A percentile compares a stretch with the other conserved stretches of the same genome.
Evolutionary conservation across 2,113 vertebrate species (phyloP).

Genomic region (Tapirus terrestris): DNA sequence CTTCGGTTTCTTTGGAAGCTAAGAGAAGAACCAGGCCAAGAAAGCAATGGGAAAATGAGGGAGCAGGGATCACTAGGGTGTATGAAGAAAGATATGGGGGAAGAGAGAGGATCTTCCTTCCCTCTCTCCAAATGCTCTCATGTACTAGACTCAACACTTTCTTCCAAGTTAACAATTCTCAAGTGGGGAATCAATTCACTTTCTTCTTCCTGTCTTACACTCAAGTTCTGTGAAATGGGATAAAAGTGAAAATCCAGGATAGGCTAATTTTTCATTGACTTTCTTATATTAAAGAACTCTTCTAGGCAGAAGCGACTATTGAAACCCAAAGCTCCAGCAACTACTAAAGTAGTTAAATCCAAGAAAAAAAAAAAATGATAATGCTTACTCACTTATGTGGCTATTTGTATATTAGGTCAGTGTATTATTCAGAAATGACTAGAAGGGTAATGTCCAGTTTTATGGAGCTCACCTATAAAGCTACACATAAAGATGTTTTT

Average conservation of each 20-base stretch:
- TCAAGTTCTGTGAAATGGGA: constrained; percentile 24
- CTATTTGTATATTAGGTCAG: not conserved
- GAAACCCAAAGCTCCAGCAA: not conserved
- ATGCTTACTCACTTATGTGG: not conserved
- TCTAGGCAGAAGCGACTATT: not conserved
- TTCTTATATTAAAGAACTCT: not conserved
- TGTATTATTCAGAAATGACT: not conserved
- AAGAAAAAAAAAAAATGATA: not conserved
- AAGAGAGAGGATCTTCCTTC: not conserved
- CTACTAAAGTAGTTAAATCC: not conserved
- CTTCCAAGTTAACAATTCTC: constrained; percentile 6
- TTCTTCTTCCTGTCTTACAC: not conserved
- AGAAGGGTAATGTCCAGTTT: not conserved
- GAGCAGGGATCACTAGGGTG: too few species aligned
- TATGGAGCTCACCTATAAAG: not conserved
- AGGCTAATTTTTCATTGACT: not conserved
- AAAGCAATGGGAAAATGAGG: not conserved
- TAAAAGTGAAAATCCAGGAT: not conserved
- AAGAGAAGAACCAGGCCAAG: not conserved
- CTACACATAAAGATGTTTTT: not conserved
- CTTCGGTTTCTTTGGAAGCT: not conserved
- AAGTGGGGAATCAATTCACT: not conserved
- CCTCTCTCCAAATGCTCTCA: not conserved
- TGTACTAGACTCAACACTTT: not conserved
- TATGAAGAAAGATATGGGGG: not conserved